phyloP scores from a whole-genome alignment of 1,140 invertebrate species.

The Andricus grossulariae region DNA sequence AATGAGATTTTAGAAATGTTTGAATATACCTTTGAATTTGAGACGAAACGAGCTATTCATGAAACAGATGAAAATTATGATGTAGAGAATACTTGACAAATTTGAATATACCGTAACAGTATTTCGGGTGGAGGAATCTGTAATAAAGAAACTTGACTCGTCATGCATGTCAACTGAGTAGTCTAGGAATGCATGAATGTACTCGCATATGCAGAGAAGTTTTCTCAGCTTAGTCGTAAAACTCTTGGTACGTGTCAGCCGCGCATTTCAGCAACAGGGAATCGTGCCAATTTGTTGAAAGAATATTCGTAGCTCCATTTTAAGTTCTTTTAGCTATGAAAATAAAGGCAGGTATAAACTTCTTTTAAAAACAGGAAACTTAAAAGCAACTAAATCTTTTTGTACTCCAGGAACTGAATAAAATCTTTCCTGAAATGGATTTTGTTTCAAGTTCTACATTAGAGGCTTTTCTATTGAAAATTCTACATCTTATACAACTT shows the following conservation, averaged over 20 bases:
- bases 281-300: neutral
- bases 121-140: neutral
- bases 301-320: neutral
- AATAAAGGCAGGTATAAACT: no score
- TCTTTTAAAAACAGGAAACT: no score
- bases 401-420: no score
- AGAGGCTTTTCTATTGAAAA: no score
- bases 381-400: no score
- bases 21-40: no score
- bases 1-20: no score
- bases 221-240: neutral
- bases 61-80: neutral
- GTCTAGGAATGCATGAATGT: conserved; percentile 2
- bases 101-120: neutral
- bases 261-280: neutral
- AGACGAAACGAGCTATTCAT: no score
- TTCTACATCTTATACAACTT: no score
- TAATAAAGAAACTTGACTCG: conserved; percentile 1
- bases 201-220: neutral
- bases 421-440: no score
- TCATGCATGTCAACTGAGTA: neutral
- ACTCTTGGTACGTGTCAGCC: neutral
- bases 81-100: neutral
- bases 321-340: no score
- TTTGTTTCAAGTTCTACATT: no score